A percentile compares a stretch with the other conserved stretches of the same genome.
phyloP scores from a whole-genome alignment of 2,113 vertebrate genomes.

The Rhynchomys soricoides region DNA sequence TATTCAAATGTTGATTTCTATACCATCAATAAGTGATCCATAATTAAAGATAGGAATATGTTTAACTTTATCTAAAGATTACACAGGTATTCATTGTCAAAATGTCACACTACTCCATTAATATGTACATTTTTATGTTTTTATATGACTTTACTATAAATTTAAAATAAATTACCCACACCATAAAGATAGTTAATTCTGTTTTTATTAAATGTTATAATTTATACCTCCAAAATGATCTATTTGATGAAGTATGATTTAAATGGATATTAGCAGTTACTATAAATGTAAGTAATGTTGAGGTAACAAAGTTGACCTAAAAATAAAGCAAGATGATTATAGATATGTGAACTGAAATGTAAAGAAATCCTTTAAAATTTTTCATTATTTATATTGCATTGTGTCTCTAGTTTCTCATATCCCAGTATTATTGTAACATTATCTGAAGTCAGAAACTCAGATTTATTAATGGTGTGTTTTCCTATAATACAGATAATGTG shows the following conservation, averaged over 20 bases:
- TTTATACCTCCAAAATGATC: background rate
- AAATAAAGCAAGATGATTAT: background rate
- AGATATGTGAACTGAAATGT: background rate
- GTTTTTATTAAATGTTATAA: background rate
- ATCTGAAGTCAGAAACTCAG: background rate
- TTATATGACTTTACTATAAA: background rate
- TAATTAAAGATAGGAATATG: too few relatives aligned
- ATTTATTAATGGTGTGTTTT: background rate
- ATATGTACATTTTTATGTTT: too few relatives aligned
- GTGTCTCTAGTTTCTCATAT: background rate
- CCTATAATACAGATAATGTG: background rate
- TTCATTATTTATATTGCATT: background rate
- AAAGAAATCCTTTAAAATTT: background rate
- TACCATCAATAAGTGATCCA: too few relatives aligned
- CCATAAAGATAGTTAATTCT: background rate
- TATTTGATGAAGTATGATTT: background rate
- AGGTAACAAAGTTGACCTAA: background rate
- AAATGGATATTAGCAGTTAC: background rate
- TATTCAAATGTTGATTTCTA: too few relatives aligned
- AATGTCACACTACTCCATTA: too few relatives aligned
- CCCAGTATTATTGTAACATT: background rate
- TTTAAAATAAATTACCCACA: background rate
- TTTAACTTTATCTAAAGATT: too few relatives aligned
- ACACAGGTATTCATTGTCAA: too few relatives aligned
- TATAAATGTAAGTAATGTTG: background rate